Percentiles rank a stretch among this genome's conserved stretches.
phyloP scores from a whole-genome alignment of 2,113 vertebrate species.

The Hydrochoerus hydrochaeris region DNA sequence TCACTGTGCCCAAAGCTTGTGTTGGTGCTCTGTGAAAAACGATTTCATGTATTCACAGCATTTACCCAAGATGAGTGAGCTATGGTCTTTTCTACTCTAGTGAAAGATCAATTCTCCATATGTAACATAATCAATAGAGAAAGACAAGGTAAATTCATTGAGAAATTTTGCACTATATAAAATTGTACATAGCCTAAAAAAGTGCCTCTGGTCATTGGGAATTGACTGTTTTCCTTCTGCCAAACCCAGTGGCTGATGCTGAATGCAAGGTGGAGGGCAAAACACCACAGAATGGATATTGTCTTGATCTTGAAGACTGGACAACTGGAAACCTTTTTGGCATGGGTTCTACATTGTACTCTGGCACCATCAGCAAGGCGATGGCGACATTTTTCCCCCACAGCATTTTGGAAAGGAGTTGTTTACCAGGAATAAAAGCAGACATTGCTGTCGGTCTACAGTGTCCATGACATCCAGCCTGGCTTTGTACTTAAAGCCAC shows the following conservation, averaged over 20 bases:
- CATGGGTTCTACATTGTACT: neutral
- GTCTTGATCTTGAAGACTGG: neutral
- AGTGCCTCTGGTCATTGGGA: neutral
- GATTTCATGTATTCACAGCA: neutral
- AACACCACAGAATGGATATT: neutral
- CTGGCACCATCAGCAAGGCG: neutral
- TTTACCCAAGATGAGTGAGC: neutral
- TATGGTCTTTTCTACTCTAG: neutral
- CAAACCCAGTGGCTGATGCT: neutral
- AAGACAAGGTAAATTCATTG: neutral
- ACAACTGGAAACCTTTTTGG: neutral
- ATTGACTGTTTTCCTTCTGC: neutral
- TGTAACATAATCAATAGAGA: neutral
- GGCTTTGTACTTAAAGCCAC: neutral
- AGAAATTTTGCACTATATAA: neutral
- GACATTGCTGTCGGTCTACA: neutral
- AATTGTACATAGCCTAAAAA: conserved; percentile 27
- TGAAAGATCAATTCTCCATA: neutral
- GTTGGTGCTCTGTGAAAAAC: neutral
- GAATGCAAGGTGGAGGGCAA: neutral
- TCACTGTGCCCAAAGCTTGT: neutral
- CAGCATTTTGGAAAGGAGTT: neutral
- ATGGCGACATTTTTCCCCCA: neutral
- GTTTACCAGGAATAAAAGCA: neutral
- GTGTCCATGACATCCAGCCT: neutral